Base-by-base conservation (phyloP, 1,140 invertebrate genomes). In the Coenobita brevimanus region DNA sequence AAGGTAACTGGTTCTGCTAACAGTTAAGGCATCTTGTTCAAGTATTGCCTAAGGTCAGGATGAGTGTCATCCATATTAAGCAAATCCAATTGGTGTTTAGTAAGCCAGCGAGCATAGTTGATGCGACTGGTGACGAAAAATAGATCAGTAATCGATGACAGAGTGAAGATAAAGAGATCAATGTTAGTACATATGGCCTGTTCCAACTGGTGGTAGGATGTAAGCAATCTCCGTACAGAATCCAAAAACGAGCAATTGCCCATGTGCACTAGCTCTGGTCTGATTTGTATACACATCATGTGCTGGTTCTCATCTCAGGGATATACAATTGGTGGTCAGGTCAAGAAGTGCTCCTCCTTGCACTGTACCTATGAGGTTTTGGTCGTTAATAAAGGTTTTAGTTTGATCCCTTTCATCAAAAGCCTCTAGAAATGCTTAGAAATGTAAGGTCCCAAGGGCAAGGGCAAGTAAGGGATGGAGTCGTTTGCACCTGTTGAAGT, bases 71-170 rank as follows among this genome's bases (percentile, higher is more conserved):
- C n/a, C n/a, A n/a, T n/a, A n/a, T n/a, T n/a, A n/a, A n/a, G n/a
- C 27, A 69, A 69, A 27, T 69, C 64, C 15, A 69, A 30, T 30
- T 69, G 64, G 27, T 69, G 27, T 69, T 69, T 69, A 10, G 64
- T 17, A 10, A 69, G 10, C 64, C 64, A 69, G 15, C 64, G 13
- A 30, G 64, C 13, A 30, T 69, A 69, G 64, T 69, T 73, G n/a
- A 30, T n/a, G 3, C 69, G 3, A 33, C 36, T 73, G n/a, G 69
- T 73, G 24, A 33, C 3, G 69, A 73, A 73, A 4, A 4, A 73
- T 33, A 73, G 69, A 73, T 73, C 69, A 73, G 33, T 73, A 2
- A 62, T 62, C 60, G 60, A 27, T 62, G 60, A n/a, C 2, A 62
- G 30, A 3, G 13, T 62, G 60, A 27, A 2, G 60, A 62, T 62